A percentile compares a stretch with the other conserved stretches of the same genome.
Evolutionary conservation across 2,113 vertebrate genomes (phyloP).

Genomic region (Tragelaphus scriptus): DNA sequence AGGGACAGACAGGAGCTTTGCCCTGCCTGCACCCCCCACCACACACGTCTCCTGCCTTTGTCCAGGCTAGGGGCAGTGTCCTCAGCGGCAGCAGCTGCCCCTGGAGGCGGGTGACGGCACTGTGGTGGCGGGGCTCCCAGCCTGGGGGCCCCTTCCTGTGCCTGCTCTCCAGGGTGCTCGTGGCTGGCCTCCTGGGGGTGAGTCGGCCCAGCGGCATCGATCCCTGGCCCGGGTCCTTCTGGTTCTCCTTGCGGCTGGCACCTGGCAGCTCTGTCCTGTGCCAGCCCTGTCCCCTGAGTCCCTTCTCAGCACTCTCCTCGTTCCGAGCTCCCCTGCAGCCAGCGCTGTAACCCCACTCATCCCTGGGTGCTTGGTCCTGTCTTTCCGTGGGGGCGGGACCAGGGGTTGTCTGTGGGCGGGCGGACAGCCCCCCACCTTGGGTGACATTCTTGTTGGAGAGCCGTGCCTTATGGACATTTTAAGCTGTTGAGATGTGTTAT

Average conservation of each 20-base stretch:
- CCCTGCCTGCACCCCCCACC: fast-evolving
- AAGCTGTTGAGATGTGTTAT: fast-evolving
- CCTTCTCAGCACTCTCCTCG: fast-evolving
- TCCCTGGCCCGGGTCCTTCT: too few relatives aligned
- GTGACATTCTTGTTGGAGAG: not conserved
- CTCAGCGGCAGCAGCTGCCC: not conserved
- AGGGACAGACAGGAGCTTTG: fast-evolving
- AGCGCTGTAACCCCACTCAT: fast-evolving
- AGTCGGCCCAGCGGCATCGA: not conserved
- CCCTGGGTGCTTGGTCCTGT: not conserved
- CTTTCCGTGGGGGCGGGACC: fast-evolving
- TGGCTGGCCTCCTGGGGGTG: fast-evolving
- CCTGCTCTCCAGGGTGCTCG: fast-evolving
- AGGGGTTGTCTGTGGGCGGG: not conserved
- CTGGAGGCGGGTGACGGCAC: fast-evolving
- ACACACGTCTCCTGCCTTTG: fast-evolving
- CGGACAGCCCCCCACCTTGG: not conserved
- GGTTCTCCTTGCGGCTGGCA: not conserved
- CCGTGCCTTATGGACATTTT: not conserved
- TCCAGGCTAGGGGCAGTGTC: not conserved
- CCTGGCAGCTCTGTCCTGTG: not conserved
- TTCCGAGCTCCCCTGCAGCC: not conserved
- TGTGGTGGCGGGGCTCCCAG: fast-evolving
- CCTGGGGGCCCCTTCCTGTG: fast-evolving
- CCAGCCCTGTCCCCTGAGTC: not conserved